Conservation (phyloP, 2,888 invertebrate genomes). For the Heliconius aoede region DNA sequence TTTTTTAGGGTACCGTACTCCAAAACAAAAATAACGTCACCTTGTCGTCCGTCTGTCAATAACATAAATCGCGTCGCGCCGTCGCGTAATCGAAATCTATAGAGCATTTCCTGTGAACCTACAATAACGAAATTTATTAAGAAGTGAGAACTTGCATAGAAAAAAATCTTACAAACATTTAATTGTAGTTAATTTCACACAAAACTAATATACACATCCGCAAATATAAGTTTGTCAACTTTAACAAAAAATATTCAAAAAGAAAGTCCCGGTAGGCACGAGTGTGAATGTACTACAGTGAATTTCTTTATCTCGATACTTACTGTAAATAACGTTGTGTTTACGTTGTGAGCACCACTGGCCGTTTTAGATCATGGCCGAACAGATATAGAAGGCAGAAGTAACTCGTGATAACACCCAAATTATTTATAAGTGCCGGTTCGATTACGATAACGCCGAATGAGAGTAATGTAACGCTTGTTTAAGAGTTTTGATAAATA, state of each 20-base stretch:
- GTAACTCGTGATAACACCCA: constrained; percentile 27
- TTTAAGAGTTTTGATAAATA: background rate
- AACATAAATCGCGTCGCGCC: too few relatives aligned
- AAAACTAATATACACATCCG: too few relatives aligned
- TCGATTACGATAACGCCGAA: constrained; percentile 13
- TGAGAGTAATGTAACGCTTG: background rate
- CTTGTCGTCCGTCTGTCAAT: too few relatives aligned
- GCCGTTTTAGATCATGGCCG: constrained; percentile 49
- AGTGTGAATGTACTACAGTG: constrained; percentile 20
- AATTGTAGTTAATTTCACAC: too few relatives aligned
- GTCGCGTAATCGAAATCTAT: too few relatives aligned
- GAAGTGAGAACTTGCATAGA: too few relatives aligned
- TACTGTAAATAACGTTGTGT: constrained; percentile 47
- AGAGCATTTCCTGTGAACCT: too few relatives aligned
- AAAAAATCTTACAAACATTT: too few relatives aligned
- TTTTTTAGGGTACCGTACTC: too few relatives aligned
- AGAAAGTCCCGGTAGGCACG: constrained; percentile 26
- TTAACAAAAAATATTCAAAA: background rate
- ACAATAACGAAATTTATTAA: too few relatives aligned
- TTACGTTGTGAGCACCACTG: constrained; percentile 43
- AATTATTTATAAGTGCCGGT: constrained; percentile 25
- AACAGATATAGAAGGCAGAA: constrained; percentile 34
- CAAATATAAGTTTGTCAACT: too few relatives aligned
- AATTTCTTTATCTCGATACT: constrained; percentile 47
- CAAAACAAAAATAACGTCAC: too few relatives aligned